Evolutionary conservation across 2,888 invertebrate species (phyloP).

Genomic region (Branchipolynoe longqiensis): DNA sequence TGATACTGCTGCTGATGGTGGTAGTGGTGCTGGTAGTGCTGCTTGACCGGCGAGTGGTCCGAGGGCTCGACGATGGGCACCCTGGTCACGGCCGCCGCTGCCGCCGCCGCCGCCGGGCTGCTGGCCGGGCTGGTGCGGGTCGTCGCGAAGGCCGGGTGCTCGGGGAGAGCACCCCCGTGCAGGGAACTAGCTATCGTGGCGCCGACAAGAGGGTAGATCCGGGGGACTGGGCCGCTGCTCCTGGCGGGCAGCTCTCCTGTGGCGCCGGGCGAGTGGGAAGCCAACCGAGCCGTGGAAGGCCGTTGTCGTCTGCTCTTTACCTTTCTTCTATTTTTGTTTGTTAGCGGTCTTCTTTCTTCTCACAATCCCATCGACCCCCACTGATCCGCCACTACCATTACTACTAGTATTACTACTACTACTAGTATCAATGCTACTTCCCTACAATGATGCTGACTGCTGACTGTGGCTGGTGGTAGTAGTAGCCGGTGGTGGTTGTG

Average conservation of each 20-base stretch:
- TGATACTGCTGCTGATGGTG: neutral
- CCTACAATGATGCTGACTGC: neutral
- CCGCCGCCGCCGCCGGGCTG: conserved; percentile 27
- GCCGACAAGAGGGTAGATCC: conserved; percentile 36
- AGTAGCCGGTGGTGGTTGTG: neutral
- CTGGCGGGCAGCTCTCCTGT: conserved; percentile 18
- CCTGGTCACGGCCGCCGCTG: conserved; percentile 26
- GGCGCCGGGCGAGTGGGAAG: neutral
- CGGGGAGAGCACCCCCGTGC: conserved; percentile 48
- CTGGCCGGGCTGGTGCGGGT: neutral
- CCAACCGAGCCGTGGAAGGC: conserved; percentile 7
- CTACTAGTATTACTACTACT: neutral
- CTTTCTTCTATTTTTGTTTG: neutral
- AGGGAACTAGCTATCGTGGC: conserved; percentile 49
- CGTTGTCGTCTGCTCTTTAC: conserved; percentile 5
- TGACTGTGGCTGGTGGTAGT: neutral
- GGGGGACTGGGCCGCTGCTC: conserved; percentile 16
- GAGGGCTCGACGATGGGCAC: neutral
- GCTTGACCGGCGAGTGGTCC: neutral
- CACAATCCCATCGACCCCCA: neutral
- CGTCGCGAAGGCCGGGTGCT: conserved; percentile 45
- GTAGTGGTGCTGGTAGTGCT: conserved; percentile 4
- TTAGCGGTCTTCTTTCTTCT: neutral
- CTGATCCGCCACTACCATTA: neutral
- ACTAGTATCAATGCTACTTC: neutral